Evolutionary conservation across 2,888 invertebrate genomes (phyloP).

Genomic region (Megalurothrips usitatus): DNA sequence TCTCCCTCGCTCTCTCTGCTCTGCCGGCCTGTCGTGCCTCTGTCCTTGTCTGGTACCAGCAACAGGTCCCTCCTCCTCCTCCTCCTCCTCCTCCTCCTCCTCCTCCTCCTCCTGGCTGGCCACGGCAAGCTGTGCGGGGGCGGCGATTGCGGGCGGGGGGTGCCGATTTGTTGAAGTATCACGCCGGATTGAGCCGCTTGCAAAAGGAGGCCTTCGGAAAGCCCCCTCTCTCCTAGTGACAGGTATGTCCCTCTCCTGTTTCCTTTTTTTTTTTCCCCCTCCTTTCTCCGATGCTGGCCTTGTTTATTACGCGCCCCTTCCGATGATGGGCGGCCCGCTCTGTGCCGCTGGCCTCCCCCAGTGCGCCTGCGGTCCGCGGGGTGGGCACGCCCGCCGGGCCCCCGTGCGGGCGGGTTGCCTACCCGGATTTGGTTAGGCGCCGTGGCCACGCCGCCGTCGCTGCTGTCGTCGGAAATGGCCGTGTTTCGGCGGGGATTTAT

Average conservation of each 20-base stretch:
- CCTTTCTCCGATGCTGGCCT: background rate
- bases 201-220: background rate
- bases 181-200: background rate
- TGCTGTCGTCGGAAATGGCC: no score
- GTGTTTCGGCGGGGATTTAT: no score
- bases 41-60: background rate
- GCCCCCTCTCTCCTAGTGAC: background rate
- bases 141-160: no score
- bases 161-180: conserved; percentile 26
- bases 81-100: no score
- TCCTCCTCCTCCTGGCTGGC: no score
- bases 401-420: background rate
- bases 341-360: background rate
- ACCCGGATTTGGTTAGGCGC: background rate
- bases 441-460: background rate
- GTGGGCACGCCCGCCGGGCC: background rate
- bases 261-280: background rate
- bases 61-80: conserved; percentile 19
- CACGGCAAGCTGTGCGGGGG: no score
- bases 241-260: background rate
- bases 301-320: background rate
- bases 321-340: background rate
- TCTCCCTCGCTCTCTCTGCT: background rate
- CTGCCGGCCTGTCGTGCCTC: background rate
- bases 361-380: background rate